Base-by-base conservation (phyloP, 2,888 invertebrate genomes). In the Eulithis prunata region DNA sequence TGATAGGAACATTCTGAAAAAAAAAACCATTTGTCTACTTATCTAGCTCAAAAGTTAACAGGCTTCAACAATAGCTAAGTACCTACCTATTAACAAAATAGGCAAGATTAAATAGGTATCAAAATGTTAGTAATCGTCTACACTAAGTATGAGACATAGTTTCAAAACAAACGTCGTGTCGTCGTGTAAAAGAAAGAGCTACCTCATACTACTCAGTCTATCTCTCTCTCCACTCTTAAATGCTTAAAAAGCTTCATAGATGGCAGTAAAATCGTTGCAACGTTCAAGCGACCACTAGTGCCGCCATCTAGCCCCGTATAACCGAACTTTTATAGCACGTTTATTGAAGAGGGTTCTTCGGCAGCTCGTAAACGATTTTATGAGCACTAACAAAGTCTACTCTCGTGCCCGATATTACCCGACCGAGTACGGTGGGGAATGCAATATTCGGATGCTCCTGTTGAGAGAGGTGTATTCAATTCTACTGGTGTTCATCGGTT, bases 331-430 rank as follows among this genome's bases (percentile, higher is more conserved):
- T 93, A 93, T 88, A 85, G 90, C 86, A 86, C 90, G 87, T 91
- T 93, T 89, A 91, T 91, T 90, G 91, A 88, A 91, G 93, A 91
- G 93, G 90, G 91, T 90, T 90, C 93, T 93, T 91, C 89, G 88
- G 91, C 89, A 91, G 91, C 88, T 93, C 93, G 91, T 93, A 92
- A 93, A 92, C 91, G 91, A 90, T 92, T 93, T 92, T 91, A 93
- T 89, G 88, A 86, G 86, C 89, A 87, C 89, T 89, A 89, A 89
- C 91, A 86, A 90, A 90, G 91, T 90, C 88, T 85, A 87, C 87
- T 89, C 89, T 86, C 88, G 89, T 87, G 87, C 87, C 87, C 81
- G 86, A 86, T 89, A 90, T 90, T 89, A 93, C 86, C 90, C 92
- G 88, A 84, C 92, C 88, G 83, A 91, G 90, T 89, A 86, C 82